Conservation (phyloP, 2,113 vertebrate genomes). For the Megaleporinus macrocephalus region DNA sequence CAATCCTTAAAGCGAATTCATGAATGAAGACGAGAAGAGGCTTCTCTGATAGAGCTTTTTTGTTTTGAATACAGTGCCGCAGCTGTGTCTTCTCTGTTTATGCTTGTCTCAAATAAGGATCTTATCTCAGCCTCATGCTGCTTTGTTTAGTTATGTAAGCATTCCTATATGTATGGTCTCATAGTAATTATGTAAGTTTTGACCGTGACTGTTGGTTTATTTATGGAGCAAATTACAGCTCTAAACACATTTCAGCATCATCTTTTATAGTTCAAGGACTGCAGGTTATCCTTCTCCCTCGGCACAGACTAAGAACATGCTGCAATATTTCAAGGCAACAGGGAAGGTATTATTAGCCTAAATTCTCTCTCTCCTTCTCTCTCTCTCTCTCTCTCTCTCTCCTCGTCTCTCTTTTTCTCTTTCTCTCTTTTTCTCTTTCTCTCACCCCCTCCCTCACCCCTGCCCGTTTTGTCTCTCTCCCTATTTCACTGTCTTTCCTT, state of each 20-base stretch:
- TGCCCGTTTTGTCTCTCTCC: too few species aligned
- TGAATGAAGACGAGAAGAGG: background rate
- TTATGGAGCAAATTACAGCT: constrained; percentile 55
- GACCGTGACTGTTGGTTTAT: constrained; percentile 38
- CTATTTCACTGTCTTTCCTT: too few species aligned
- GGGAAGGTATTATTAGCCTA: constrained; percentile 51
- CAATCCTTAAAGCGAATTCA: constrained; percentile 12
- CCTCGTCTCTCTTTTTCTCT: constrained; percentile 26
- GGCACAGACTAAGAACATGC: constrained; percentile 55
- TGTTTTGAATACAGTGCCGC: background rate
- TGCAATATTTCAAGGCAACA: constrained; percentile 59
- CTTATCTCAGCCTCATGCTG: constrained; percentile 38
- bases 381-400: constrained; percentile 31
- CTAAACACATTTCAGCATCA: constrained; percentile 45
- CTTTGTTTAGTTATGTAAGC: constrained; percentile 39
- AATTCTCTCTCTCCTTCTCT: constrained; percentile 23
- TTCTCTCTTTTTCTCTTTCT: constrained; percentile 28
- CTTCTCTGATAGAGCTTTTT: background rate
- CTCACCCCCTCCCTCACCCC: constrained; percentile 24
- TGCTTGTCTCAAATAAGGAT: constrained; percentile 20
- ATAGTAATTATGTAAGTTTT: constrained; percentile 45
- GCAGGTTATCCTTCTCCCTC: constrained; percentile 53
- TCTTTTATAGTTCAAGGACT: constrained; percentile 58
- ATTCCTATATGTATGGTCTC: constrained; percentile 24
- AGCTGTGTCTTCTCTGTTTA: constrained; percentile 2